Evolutionary conservation across 2,113 vertebrate species (phyloP), one percentile per base, ranked within the genome.

Genomic region (Epinephelus moara): DNA sequence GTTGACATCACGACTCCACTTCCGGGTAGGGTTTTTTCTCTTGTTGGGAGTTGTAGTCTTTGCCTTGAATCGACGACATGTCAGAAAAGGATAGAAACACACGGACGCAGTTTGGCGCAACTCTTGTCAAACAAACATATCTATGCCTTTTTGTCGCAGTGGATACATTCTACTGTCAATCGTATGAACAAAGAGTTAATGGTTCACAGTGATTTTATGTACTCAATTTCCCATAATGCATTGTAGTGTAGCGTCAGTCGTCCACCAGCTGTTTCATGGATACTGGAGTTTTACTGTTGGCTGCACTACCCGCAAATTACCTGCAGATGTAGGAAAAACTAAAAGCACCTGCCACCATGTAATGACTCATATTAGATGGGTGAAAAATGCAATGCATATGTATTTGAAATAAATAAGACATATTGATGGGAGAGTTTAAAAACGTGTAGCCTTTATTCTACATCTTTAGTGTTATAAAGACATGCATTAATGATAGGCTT

Each of bases 11-110:
- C 42, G 25, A 49, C 50, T 63, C 18, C 37, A 85, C 50, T 94
- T 95, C 93, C 94, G 71, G 84, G 72, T 92, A 27, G 18, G 27
- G 4, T 1, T n/a, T 13, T 45, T 17, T 21, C 12, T 1, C 15
- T 50, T 14, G 18, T 7, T 4, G 93, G 94, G 89, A 93, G 23
- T 89, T 93, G 94, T 92, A 95, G 94, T 95, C 67, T 75, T 72
- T 12, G n/a, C 0, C 0, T 19, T 60, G 7, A 1, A 11, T 10
- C 1, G 3, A 11, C 7, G 4, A 2, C 9, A 8, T 0, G 15
- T 9, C 12, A 18, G 13, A 17, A 17, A 2, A 1, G 3, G 1
- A 45, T 2, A 50, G 2, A 15, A 27, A 61, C 4, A 45, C 25
- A 40, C 1, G 1, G 4, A 33, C 1, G 2, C 15, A 4, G 0